Evolutionary conservation across 2,113 vertebrate genomes (phyloP).

Genomic region (Clupea harengus): DNA sequence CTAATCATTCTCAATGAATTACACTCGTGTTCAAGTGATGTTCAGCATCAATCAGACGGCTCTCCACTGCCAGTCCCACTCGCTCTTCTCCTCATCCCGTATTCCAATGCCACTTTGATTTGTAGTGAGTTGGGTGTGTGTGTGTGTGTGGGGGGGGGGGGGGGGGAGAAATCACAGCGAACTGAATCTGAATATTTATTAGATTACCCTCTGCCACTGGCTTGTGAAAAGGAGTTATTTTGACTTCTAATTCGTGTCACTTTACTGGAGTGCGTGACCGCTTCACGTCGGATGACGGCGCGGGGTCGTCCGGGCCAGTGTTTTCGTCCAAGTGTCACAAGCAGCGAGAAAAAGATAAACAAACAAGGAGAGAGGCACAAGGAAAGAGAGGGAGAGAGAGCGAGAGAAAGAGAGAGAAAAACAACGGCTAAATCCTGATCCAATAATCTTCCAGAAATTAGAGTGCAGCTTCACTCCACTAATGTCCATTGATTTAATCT

Average conservation of each 20-base stretch:
- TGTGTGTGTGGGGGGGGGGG: background rate
- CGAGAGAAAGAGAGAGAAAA: background rate
- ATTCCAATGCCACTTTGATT: constrained; percentile 49
- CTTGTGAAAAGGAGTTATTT: background rate
- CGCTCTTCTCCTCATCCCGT: constrained; percentile 28
- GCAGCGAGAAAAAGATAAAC: background rate
- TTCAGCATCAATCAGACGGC: constrained; percentile 56
- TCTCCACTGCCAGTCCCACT: constrained; percentile 44
- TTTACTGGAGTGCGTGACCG: background rate
- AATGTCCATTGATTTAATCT: constrained; percentile 14
- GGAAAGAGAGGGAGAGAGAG: background rate
- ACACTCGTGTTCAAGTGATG: constrained; percentile 50
- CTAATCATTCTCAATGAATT: constrained; percentile 29
- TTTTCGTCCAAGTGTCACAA: background rate
- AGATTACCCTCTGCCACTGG: constrained; percentile 7
- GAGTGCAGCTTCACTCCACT: background rate
- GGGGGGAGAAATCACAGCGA: background rate
- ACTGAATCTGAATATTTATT: constrained; percentile 3
- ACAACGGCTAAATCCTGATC: constrained; percentile 11
- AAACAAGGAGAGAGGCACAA: background rate
- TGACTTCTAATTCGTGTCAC: constrained; percentile 8
- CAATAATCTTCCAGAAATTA: constrained; percentile 12
- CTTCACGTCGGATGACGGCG: background rate
- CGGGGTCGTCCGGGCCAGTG: background rate
- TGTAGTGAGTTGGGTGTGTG: background rate